Conservation (phyloP, 2,888 invertebrate genomes). For the Cartodere bifasciata region DNA sequence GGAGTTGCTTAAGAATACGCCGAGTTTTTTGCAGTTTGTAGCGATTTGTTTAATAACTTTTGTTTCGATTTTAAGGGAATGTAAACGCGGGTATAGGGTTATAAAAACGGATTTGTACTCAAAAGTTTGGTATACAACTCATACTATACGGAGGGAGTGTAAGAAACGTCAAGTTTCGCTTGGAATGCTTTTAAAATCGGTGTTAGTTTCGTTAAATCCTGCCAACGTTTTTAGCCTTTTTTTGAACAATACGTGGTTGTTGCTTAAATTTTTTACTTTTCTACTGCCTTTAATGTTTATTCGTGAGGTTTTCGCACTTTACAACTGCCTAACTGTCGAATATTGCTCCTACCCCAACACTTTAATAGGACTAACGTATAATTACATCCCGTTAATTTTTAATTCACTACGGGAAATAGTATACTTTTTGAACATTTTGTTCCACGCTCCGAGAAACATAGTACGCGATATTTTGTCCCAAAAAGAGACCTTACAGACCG, state of each 20-base stretch:
- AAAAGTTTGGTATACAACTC: constrained; percentile 35
- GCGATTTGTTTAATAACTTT: constrained; percentile 52
- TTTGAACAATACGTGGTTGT: constrained; percentile 29
- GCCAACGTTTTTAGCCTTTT: constrained; percentile 29
- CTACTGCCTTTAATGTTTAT: constrained; percentile 33
- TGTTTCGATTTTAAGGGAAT: constrained; percentile 49
- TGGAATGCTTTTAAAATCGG: constrained; percentile 28
- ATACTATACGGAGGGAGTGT: constrained; percentile 26
- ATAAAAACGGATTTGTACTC: constrained; percentile 37
- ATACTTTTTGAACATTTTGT: constrained; percentile 32
- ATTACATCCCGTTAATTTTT: constrained; percentile 36
- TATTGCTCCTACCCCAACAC: constrained; percentile 32
- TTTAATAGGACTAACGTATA: constrained; percentile 27
- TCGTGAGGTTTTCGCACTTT: constrained; percentile 35
- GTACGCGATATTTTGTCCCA: constrained; percentile 46
- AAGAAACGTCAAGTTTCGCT: constrained; percentile 25
- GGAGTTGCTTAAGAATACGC: constrained; percentile 45
- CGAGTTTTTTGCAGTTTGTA: constrained; percentile 46
- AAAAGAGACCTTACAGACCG: constrained; percentile 43
- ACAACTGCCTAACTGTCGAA: constrained; percentile 25
- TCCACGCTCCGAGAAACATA: constrained; percentile 40
- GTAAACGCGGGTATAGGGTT: constrained; percentile 40
- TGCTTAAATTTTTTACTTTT: constrained; percentile 18
- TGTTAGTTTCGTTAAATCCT: constrained; percentile 35
- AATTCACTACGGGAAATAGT: constrained; percentile 33